Evolutionary conservation across 2,888 invertebrate genomes (phyloP).

Genomic region (Incurvaria masculella): DNA sequence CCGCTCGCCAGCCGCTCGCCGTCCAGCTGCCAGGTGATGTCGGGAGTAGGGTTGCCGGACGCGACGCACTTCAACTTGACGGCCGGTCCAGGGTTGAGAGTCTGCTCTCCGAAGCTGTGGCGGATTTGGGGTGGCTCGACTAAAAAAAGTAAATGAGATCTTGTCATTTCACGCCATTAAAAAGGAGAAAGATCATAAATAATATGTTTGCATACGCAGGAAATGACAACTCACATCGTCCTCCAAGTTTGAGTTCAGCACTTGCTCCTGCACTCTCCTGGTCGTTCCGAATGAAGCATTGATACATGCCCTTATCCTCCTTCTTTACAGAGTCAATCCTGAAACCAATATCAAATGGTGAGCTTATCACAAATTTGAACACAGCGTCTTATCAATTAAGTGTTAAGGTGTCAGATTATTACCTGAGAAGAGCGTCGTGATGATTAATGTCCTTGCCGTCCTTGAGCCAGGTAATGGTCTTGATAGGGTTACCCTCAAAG

Average conservation of each 20-base stretch:
- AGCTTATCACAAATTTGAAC: too few species aligned
- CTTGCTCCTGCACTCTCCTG: conserved; percentile 92
- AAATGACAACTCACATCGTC: conserved; percentile 63
- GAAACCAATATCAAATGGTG: too few species aligned
- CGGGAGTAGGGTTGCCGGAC: conserved; percentile 92
- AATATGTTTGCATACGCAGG: background rate
- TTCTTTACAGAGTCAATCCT: conserved; percentile 88
- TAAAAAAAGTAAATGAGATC: too few species aligned
- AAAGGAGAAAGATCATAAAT: too few species aligned
- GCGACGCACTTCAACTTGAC: conserved; percentile 90
- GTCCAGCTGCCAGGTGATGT: conserved; percentile 91
- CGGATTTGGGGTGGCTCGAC: conserved; percentile 88
- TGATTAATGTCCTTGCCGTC: conserved; percentile 85
- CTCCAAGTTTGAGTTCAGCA: conserved; percentile 89
- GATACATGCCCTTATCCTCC: conserved; percentile 96
- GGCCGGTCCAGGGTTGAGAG: conserved; percentile 85
- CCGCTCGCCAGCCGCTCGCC: conserved; percentile 70
- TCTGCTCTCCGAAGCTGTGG: conserved; percentile 85
- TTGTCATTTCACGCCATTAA: too few species aligned
- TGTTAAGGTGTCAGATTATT: conserved; percentile 2
- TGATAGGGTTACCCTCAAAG: conserved; percentile 87
- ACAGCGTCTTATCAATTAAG: too few species aligned
- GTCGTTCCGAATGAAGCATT: conserved; percentile 91
- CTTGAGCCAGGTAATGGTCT: conserved; percentile 89
- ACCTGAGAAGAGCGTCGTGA: conserved; percentile 72